Evolutionary conservation across 2,888 invertebrate genomes (phyloP).

Genomic region (Parascotia fuliginaria): DNA sequence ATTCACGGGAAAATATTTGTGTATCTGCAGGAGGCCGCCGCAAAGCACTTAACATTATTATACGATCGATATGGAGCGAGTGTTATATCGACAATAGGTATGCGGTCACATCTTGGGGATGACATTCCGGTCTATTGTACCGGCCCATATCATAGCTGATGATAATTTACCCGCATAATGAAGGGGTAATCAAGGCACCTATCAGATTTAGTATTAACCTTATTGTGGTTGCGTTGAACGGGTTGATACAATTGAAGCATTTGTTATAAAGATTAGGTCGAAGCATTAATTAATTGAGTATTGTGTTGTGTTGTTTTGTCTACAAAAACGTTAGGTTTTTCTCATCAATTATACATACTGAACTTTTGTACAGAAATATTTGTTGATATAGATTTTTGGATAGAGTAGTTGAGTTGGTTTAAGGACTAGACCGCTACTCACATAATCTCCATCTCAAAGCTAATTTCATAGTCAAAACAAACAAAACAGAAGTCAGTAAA

Average conservation of each 20-base stretch:
- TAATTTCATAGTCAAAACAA: no score
- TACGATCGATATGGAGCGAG: slow-evolving; percentile 30
- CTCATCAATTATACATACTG: no score
- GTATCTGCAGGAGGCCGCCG: slow-evolving; percentile 14
- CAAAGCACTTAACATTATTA: slow-evolving; percentile 35
- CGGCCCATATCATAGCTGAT: slow-evolving; percentile 23
- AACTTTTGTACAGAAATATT: no score
- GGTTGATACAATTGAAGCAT: slow-evolving; percentile 14
- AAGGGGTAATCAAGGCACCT: slow-evolving; percentile 17
- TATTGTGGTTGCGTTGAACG: slow-evolving; percentile 7
- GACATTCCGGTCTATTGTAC: slow-evolving; percentile 36
- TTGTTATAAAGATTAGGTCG: neutral
- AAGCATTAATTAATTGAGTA: no score
- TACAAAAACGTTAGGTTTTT: no score
- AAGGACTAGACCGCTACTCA: no score
- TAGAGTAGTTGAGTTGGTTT: no score
- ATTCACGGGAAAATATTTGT: slow-evolving; percentile 16
- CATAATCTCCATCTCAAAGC: no score
- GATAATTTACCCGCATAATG: slow-evolving; percentile 33
- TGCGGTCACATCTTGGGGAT: slow-evolving; percentile 36
- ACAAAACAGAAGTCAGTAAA: no score
- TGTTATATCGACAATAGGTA: slow-evolving; percentile 36
- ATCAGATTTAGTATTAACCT: slow-evolving; percentile 22
- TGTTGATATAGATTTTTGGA: no score
- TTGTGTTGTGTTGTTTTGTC: no score